Conservation (phyloP, 2,888 invertebrate genomes). For the Agapetus fuscipes region DNA sequence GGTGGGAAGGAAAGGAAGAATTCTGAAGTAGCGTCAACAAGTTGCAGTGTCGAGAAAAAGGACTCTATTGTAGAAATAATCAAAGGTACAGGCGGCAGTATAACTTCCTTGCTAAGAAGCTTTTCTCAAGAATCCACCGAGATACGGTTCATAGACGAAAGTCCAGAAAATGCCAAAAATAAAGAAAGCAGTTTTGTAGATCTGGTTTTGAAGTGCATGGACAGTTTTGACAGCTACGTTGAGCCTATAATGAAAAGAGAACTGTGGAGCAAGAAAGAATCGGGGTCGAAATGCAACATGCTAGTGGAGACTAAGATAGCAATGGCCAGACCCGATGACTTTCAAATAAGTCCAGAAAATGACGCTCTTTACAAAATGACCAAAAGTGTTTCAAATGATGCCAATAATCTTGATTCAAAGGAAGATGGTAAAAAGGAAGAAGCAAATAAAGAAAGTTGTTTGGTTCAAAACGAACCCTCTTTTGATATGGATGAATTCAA, state of each 20-base stretch:
- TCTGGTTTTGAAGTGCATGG: conserved; percentile 42
- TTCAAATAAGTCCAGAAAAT: conserved; percentile 15
- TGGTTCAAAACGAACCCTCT: no score
- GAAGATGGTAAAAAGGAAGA: no score
- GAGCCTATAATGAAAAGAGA: conserved; percentile 8
- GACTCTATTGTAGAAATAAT: conserved; percentile 24
- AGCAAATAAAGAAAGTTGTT: no score
- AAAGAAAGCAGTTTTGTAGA: conserved; percentile 36
- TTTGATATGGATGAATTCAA: no score
- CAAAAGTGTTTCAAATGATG: no score
- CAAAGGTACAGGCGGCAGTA: conserved; percentile 31
- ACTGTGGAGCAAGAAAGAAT: conserved; percentile 8
- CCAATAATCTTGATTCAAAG: no score
- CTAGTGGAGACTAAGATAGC: conserved; percentile 10
- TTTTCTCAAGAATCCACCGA: conserved; percentile 30
- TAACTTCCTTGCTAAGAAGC: conserved; percentile 29
- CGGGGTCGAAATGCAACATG: conserved; percentile 17
- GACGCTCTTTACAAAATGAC: no score
- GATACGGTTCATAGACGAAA: conserved; percentile 39
- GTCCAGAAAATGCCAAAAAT: conserved; percentile 33
- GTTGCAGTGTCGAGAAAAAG: conserved; percentile 3
- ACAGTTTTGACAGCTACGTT: conserved; percentile 28
- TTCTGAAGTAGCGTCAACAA: conserved; percentile 15
- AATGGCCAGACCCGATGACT: conserved; percentile 20
- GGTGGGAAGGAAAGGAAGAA: conserved; percentile 27